Evolutionary conservation across 2,113 vertebrate genomes (phyloP).

Genomic region (Ceyx melanurus): DNA sequence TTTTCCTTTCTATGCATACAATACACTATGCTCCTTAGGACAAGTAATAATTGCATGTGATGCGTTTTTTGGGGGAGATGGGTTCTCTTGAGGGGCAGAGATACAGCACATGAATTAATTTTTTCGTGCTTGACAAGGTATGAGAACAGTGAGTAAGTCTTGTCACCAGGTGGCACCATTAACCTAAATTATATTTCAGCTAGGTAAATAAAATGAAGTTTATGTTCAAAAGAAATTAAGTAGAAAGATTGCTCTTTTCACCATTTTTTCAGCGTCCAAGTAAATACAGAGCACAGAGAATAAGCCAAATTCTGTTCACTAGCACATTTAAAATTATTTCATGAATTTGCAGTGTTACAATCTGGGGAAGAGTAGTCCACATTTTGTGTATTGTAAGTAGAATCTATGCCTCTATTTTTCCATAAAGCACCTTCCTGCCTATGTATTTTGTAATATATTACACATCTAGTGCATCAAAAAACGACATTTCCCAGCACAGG

Average conservation of each 20-base stretch:
- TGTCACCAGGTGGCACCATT: slow-evolving; percentile 83
- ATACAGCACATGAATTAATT: background rate
- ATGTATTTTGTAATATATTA: background rate
- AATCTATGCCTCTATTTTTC: background rate
- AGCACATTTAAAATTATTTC: background rate
- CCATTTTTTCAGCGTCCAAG: background rate
- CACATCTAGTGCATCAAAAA: background rate
- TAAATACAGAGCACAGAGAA: background rate
- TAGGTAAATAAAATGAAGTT: background rate
- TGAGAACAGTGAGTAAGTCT: slow-evolving; percentile 2
- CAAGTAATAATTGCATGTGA: background rate
- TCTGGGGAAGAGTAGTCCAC: background rate
- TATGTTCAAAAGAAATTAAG: background rate
- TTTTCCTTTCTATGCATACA: background rate
- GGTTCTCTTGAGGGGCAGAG: background rate
- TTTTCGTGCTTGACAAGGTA: background rate
- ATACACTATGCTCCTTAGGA: background rate
- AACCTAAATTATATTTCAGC: slow-evolving; percentile 66
- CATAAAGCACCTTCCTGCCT: background rate
- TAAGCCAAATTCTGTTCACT: background rate
- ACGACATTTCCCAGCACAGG: background rate
- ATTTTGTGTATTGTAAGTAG: background rate
- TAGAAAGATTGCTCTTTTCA: slow-evolving; percentile 24
- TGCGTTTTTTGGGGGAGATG: accelerated
- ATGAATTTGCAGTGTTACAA: background rate